Evolutionary conservation across 2,888 invertebrate genomes (phyloP), one percentile per base, ranked within the genome.

Genomic region (Ligdia adustata): DNA sequence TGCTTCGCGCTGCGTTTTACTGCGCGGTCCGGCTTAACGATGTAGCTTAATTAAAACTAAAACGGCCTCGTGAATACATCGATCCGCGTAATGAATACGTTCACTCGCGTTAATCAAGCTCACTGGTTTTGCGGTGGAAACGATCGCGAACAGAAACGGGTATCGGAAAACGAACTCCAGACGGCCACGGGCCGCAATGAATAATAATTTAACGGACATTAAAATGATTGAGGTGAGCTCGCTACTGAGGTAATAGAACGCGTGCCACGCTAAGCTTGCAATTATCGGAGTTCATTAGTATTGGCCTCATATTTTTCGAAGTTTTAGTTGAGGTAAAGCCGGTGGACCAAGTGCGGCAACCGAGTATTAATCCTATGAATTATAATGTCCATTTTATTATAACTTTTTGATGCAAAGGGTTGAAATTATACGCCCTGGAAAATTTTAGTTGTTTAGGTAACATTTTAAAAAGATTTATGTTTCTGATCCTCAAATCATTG

Each of bases 1-100:
- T 70, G 74, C 71, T 66, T 64, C 62, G 69, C 70, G 71, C 62
- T 74, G 72, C 62, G 71, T 79, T 86, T 84, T 81, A 82, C 80
- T 76, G 74, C 79, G 70, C 63, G 72, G 75, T 72, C 68, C 74
- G 52, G 75, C 73, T 79, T 83, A 81, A 83, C 76, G 71, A 72
- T 75, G 78, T 70, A 72, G 79, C 78, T 83, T 86, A 82, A 88
- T 88, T 85, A 86, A 86, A 88, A 82, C 82, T 84, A 83, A 83
- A 86, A 84, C 76, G 76, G 75, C 75, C 75, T 65, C 66, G 73
- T 75, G 78, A 79, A 81, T 79, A 78, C 72, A 76, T 79, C 74
- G 74, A 79, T 79, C 76, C 72, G 65, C 60, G 68, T 70, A 75
- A 75, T 70, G 65, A 38, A 44, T 29, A 43, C 43, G 39, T 66